Percentiles rank a stretch among this genome's conserved stretches.
Conservation (phyloP, 2,888 invertebrate species). For the Laothoe populi region DNA sequence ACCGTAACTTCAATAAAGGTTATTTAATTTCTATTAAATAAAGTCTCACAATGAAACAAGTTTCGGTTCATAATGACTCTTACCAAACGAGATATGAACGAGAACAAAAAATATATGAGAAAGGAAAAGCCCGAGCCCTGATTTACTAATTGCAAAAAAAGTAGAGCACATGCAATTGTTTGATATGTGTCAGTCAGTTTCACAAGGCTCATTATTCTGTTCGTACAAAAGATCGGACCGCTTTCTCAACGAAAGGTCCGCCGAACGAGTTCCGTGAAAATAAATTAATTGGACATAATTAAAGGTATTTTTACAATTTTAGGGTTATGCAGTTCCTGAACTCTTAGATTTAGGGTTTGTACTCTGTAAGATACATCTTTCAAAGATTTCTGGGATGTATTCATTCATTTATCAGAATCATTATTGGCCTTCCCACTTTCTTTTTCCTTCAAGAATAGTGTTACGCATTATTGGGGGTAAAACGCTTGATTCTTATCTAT, state of each 20-base stretch:
- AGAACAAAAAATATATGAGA: slow-evolving; percentile 17
- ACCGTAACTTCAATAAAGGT: too few species aligned
- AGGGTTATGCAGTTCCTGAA: slow-evolving; percentile 3
- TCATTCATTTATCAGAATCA: too few species aligned
- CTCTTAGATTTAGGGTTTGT: too few species aligned
- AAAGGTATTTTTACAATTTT: slow-evolving; percentile 42
- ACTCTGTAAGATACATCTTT: too few species aligned
- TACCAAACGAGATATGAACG: background rate
- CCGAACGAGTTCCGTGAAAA: slow-evolving; percentile 52
- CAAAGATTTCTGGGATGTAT: too few species aligned
- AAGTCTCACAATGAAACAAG: background rate
- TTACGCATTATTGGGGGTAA: too few species aligned
- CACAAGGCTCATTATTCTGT: slow-evolving; percentile 51
- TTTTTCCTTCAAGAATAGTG: too few species aligned
- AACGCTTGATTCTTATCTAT: too few species aligned
- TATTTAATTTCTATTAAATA: background rate
- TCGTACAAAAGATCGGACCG: slow-evolving; percentile 56
- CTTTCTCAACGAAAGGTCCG: slow-evolving; percentile 49
- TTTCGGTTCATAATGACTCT: slow-evolving; percentile 11
- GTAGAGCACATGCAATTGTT: slow-evolving; percentile 29
- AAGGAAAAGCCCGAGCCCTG: slow-evolving; percentile 27
- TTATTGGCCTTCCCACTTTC: too few species aligned
- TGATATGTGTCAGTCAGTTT: slow-evolving; percentile 44
- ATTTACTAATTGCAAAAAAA: slow-evolving; percentile 33
- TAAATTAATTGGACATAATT: slow-evolving; percentile 58